Evolutionary conservation across 2,888 invertebrate species (phyloP), one percentile per base, ranked within the genome.

Genomic region (Neoitamus cyanurus): DNA sequence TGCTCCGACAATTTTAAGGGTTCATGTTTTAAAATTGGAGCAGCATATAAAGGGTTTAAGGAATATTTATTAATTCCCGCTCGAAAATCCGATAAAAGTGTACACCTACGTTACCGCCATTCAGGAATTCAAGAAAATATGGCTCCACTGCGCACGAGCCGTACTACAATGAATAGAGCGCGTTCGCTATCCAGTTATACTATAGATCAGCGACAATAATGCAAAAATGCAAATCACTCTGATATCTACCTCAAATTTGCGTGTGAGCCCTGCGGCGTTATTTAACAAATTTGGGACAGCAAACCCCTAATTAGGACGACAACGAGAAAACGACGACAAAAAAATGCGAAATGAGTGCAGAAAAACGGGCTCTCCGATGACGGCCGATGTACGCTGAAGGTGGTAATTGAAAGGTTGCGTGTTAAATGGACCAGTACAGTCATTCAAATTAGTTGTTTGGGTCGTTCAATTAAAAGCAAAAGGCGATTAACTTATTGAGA

Each of bases 361-460:
- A 31, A 70, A 70, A 70, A 70, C 70, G 31, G 25, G 70, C 2
- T 13, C 6, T 28, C 20, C 31, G 31, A 70, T 70, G 70, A 70
- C 70, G 73, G 73, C 20, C 73, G 34, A 73, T 36, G 37, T 73
- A 13, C 15, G 34, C 20, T 36, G 73, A 73, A 73, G 73, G 73
- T 37, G 73, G 73, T 73, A 73, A 73, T 73, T 73, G 73, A 73
- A 73, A 73, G 73, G 34, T 73, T 73, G 20, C 73, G 73, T 34
- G 73, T 37, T 73, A 73, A 73, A 73, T 73, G 73, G 36, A 73
- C 73, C 73, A 31, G 36, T 36, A 15, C 73, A 37, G 11, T 36
- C 73, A 73, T 73, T 73, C 37, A 73, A 73, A 73, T 73, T 73
- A 34, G 73, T 36, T 37, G 36, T 36, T 73, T 73, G 36, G 37